phyloP scores from a whole-genome alignment of 2,888 invertebrate genomes.

The Athalia rosae region DNA sequence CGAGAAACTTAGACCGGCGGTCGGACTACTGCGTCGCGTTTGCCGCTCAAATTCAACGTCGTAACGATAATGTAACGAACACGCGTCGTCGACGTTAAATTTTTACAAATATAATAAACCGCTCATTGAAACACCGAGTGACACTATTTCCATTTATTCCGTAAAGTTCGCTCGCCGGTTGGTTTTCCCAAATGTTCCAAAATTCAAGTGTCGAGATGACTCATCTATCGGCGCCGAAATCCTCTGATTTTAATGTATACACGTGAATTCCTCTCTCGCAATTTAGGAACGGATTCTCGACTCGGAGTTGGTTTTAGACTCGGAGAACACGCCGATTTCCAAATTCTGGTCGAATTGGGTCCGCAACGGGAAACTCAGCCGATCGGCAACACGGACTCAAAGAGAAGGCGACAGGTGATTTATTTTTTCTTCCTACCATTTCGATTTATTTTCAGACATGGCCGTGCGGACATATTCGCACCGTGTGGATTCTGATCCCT shows the following conservation, averaged over 20 bases:
- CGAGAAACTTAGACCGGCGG: background rate
- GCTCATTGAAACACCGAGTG: background rate
- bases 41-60: background rate
- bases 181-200: too few species aligned
- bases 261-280: too few species aligned
- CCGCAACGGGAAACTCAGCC: slow-evolving; percentile 86
- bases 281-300: slow-evolving; percentile 85
- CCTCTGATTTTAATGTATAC: too few species aligned
- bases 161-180: background rate
- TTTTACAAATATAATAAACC: too few species aligned
- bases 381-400: slow-evolving; percentile 75
- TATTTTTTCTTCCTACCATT: background rate
- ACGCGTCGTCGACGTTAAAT: background rate
- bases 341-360: slow-evolving; percentile 84
- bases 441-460: background rate
- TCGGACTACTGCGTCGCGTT: background rate
- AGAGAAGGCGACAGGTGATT: slow-evolving; percentile 56
- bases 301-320: slow-evolving; percentile 87
- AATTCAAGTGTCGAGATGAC: too few species aligned
- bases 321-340: slow-evolving; percentile 89
- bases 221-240: too few species aligned
- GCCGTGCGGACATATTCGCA: too few species aligned
- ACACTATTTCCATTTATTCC: background rate
- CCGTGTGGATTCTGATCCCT: too few species aligned
- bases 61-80: slow-evolving; percentile 9